A percentile compares a stretch with the other conserved stretches of the same genome.
Conservation (phyloP, 2,113 vertebrate genomes). For the Buteo buteo region DNA sequence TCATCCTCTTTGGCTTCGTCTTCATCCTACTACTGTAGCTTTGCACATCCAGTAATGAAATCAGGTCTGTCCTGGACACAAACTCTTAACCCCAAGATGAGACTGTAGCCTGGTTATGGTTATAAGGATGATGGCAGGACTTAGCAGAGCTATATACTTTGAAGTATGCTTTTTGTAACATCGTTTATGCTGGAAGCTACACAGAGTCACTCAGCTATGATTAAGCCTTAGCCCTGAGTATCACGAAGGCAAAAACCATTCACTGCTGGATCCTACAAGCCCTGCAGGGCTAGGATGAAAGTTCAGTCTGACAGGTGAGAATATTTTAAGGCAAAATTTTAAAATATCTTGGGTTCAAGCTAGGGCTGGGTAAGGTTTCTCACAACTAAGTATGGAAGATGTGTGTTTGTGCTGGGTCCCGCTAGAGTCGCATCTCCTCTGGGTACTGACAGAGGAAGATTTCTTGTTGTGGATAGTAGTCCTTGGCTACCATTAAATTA, state of each 20-base stretch:
- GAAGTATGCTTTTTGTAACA: background rate
- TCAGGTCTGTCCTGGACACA: background rate
- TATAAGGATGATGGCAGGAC: background rate
- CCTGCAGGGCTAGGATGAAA: background rate
- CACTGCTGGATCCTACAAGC: background rate
- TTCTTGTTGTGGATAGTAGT: background rate
- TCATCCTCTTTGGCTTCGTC: background rate
- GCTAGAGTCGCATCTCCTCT: background rate
- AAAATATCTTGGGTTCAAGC: background rate
- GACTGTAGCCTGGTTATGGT: background rate
- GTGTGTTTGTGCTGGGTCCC: background rate
- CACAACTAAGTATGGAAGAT: background rate
- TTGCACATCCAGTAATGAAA: background rate
- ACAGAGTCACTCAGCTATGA: background rate
- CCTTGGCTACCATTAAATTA: background rate
- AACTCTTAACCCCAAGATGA: background rate
- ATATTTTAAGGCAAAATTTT: background rate
- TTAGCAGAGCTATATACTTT: background rate
- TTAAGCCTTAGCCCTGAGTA: background rate
- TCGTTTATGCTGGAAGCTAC: background rate
- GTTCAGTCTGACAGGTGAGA: background rate
- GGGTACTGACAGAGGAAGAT: background rate
- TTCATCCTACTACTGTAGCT: background rate
- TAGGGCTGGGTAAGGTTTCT: background rate
- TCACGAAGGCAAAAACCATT: background rate